A percentile compares a stretch with the other conserved stretches of the same genome.
Evolutionary conservation across 1,140 invertebrate genomes (phyloP).

Genomic region (Drosophila pachea): DNA sequence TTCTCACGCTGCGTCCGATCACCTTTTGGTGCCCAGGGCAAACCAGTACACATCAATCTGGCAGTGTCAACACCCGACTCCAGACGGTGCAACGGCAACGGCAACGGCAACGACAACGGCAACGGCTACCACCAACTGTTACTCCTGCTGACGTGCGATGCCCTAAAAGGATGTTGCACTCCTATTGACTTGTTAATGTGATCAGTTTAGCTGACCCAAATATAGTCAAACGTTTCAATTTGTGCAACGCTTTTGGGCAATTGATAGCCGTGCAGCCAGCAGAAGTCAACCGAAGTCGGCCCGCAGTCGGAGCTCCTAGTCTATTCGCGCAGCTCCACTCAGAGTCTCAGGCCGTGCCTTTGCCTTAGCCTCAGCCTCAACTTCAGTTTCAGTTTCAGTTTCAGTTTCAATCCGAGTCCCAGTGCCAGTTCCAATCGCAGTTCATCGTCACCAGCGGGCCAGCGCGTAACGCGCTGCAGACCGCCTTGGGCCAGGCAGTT

Average conservation of each 20-base stretch:
- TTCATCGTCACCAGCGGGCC: conserved; percentile 68
- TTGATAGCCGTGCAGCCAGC: conserved; percentile 60
- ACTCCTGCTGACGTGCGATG: conserved; percentile 68
- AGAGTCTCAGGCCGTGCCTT: not conserved
- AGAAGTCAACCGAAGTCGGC: conserved; percentile 33
- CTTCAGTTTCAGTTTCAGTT: not conserved
- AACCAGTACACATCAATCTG: conserved; percentile 74
- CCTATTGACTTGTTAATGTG: conserved; percentile 77
- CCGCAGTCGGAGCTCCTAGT: conserved; percentile 6
- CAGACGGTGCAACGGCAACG: conserved; percentile 2
- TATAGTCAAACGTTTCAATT: conserved; percentile 78
- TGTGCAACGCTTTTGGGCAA: conserved; percentile 76
- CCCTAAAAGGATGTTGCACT: conserved; percentile 75
- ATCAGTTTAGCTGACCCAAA: conserved; percentile 77
- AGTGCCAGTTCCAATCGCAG: conserved; percentile 40
- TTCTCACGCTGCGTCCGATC: conserved; percentile 65
- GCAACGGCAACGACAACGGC: conserved; percentile 16
- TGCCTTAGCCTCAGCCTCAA: not conserved
- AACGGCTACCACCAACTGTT: conserved; percentile 51
- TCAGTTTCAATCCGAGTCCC: conserved; percentile 1
- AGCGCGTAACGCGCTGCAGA: conserved; percentile 66
- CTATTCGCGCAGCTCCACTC: conserved; percentile 6
- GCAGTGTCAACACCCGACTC: conserved; percentile 58
- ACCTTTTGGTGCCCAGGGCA: conserved; percentile 52
- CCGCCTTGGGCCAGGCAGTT: conserved; percentile 49